These are phyloP conservation scores for Sitophilus oryzae DNA, from an alignment of 1,140 invertebrate genomes.

Conservation along the genomic window DNA sequence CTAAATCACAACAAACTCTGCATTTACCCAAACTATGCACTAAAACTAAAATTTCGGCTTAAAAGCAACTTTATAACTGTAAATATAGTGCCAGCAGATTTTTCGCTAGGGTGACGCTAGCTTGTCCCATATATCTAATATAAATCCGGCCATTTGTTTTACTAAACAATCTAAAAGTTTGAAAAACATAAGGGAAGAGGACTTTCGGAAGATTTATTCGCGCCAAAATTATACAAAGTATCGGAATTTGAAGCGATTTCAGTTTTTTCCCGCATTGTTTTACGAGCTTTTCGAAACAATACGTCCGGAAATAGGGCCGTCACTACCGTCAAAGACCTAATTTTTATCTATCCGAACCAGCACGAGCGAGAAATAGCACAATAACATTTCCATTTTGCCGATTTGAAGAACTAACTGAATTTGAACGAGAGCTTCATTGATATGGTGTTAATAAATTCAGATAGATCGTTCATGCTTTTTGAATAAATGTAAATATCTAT, in stretches of 20 bases:
- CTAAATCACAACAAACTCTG: too few species aligned
- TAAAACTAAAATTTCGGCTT: too few species aligned
- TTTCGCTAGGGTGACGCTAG: neutral
- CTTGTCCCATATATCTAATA: conserved; percentile 11
- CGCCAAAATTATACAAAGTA: conserved; percentile 14
- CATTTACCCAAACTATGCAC: too few species aligned
- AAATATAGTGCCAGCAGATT: neutral
- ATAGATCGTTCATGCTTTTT: too few species aligned
- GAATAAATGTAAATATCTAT: too few species aligned
- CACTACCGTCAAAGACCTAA: neutral
- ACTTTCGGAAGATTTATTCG: conserved; percentile 10
- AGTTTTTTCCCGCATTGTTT: conserved; percentile 1
- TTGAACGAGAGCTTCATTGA: too few species aligned
- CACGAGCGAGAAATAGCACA: too few species aligned
- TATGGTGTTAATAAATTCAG: too few species aligned
- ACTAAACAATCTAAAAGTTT: conserved; percentile 5
- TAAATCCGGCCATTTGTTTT: conserved; percentile 13
- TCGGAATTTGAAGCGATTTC: conserved; percentile 12
- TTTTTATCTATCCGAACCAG: too few species aligned
- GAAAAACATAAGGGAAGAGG: conserved; percentile 4
- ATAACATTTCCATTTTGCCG: too few species aligned
- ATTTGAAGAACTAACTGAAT: too few species aligned
- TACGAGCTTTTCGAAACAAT: neutral
- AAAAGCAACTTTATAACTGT: neutral
- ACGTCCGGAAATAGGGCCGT: neutral